These are phyloP conservation scores for Cynaeus angustus DNA, from an alignment of 2,888 invertebrate species.

Conservation along the genomic window DNA sequence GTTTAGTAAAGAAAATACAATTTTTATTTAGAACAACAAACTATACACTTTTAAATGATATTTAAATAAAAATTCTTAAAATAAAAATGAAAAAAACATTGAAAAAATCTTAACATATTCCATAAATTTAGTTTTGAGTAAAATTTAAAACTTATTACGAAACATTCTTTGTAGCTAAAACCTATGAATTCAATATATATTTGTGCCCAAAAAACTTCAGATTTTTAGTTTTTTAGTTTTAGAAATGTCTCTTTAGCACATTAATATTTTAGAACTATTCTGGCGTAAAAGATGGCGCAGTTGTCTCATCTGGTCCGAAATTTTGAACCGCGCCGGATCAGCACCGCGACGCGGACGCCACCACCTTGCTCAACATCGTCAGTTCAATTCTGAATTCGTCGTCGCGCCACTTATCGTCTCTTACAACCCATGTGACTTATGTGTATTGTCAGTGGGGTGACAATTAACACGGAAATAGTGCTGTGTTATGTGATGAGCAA, in stretches of 20 bases:
- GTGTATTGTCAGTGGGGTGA: slow-evolving; percentile 44
- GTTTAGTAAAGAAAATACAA: slow-evolving; percentile 21
- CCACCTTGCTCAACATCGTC: slow-evolving; percentile 48
- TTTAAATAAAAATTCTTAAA: no score
- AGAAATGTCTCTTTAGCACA: no score
- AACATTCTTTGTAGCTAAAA: no score
- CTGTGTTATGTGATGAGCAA: slow-evolving; percentile 14
- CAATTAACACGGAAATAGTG: slow-evolving; percentile 19
- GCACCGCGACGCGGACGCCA: slow-evolving; percentile 54
- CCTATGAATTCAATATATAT: no score
- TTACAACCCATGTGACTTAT: slow-evolving; percentile 45
- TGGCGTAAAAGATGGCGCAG: slow-evolving; percentile 38
- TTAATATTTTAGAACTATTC: neutral
- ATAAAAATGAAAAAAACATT: no score
- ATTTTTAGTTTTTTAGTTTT: no score
- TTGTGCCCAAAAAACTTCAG: no score
- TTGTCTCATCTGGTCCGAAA: slow-evolving; percentile 36
- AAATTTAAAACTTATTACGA: no score
- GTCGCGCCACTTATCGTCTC: slow-evolving; percentile 43
- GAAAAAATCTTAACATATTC: no score
- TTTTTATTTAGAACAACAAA: no score
- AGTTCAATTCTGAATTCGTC: slow-evolving; percentile 50
- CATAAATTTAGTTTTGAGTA: no score
- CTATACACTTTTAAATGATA: no score
- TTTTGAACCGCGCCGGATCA: slow-evolving; percentile 50